These are phyloP conservation scores for Merluccius polli DNA, from an alignment of 2,797 vertebrate species.

Conservation along the genomic window DNA sequence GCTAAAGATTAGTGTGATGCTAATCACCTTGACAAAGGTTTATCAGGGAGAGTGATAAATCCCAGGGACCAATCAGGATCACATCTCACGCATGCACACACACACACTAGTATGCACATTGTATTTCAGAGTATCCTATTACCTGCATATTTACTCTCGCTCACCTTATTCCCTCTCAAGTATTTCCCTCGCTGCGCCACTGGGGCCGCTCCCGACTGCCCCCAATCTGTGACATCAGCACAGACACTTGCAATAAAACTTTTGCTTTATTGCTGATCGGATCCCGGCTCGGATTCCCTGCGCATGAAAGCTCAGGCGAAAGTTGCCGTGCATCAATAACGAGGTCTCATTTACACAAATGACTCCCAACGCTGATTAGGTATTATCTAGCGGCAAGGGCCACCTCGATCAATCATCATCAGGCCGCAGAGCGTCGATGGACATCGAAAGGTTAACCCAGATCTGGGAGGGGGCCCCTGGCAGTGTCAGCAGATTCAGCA, in stretches of 20 bases:
- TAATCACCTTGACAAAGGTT: conserved; percentile 28
- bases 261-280: conserved; percentile 72
- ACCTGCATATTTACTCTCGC: neutral
- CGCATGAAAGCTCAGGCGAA: conserved; percentile 72
- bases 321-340: conserved; percentile 88
- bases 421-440: conserved; percentile 83
- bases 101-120: neutral
- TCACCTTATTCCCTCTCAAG: conserved; percentile 47
- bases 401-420: conserved; percentile 90
- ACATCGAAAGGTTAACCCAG: conserved; percentile 91
- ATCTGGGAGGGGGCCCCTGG: conserved; percentile 73
- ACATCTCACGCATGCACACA: conserved; percentile 1
- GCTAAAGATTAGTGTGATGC: conserved; percentile 39
- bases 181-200: conserved; percentile 32
- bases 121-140: neutral
- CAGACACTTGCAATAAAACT: conserved; percentile 57
- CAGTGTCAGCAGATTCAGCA: conserved; percentile 95
- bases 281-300: conserved; percentile 67
- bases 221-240: conserved; percentile 59
- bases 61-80: conserved; percentile 22
- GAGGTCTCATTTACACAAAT: conserved; percentile 97
- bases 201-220: conserved; percentile 44
- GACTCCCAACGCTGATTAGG: conserved; percentile 91
- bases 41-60: conserved; percentile 21
- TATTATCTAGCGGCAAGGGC: conserved; percentile 91